Percentiles rank a stretch among this genome's conserved stretches.
phyloP scores from a whole-genome alignment of 1,140 invertebrate species.

The Leptinotarsa lineolata region DNA sequence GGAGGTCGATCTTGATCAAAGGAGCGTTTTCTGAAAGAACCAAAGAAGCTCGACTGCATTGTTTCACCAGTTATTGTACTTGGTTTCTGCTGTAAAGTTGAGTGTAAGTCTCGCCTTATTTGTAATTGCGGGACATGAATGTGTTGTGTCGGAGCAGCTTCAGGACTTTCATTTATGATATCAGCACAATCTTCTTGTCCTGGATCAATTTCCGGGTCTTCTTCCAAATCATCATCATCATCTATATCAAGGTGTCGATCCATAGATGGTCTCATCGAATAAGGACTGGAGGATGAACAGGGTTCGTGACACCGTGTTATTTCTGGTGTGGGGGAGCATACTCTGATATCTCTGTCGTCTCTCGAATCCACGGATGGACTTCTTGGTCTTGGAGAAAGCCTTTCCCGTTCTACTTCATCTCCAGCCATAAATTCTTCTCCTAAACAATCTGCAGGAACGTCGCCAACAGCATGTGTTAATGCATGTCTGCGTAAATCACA shows the following conservation, averaged over 20 bases:
- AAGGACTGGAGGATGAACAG: slow-evolving; percentile 63
- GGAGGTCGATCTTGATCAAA: slow-evolving; percentile 47
- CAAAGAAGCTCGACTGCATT: slow-evolving; percentile 43
- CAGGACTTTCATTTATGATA: slow-evolving; percentile 53
- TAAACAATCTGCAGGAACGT: slow-evolving; percentile 71
- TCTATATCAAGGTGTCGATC: slow-evolving; percentile 51
- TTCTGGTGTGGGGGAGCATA: slow-evolving; percentile 56
- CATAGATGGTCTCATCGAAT: slow-evolving; percentile 67
- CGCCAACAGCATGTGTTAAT: slow-evolving; percentile 82
- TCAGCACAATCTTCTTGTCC: slow-evolving; percentile 61
- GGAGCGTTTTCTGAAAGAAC: slow-evolving; percentile 48
- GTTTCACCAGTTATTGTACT: slow-evolving; percentile 56
- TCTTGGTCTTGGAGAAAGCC: slow-evolving; percentile 54
- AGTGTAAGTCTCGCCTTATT: slow-evolving; percentile 72
- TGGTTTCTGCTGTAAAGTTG: slow-evolving; percentile 55
- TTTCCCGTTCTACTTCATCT: slow-evolving; percentile 48
- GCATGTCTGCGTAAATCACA: slow-evolving; percentile 84
- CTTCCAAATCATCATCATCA: slow-evolving; percentile 55
- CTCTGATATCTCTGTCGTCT: slow-evolving; percentile 51
- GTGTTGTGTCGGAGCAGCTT: slow-evolving; percentile 48
- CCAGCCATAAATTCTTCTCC: slow-evolving; percentile 71
- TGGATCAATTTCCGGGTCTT: slow-evolving; percentile 60
- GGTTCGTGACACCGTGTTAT: slow-evolving; percentile 69
- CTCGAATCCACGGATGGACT: slow-evolving; percentile 37
- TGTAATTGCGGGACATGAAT: slow-evolving; percentile 65